These are phyloP conservation scores for Spea hammondii DNA, from an alignment of 2,797 vertebrate genomes.

Conservation along the genomic window DNA sequence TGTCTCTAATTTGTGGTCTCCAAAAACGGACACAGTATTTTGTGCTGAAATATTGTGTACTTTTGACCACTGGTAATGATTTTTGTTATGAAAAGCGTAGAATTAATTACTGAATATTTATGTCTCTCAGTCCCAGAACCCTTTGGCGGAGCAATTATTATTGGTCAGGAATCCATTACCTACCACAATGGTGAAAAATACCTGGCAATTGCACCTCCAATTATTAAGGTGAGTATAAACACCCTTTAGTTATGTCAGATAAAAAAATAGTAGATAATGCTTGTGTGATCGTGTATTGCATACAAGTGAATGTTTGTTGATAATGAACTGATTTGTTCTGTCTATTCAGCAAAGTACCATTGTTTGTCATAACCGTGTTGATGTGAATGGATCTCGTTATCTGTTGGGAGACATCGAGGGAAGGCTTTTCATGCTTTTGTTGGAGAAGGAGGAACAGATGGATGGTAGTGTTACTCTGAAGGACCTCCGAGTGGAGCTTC, in stretches of 20 bases:
- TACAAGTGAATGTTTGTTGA: not conserved
- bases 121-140: slow-evolving; percentile 85
- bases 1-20: too few species aligned
- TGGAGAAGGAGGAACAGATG: slow-evolving; percentile 98
- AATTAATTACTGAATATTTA: not conserved
- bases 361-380: slow-evolving; percentile 96
- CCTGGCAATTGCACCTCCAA: slow-evolving; percentile 93
- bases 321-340: not conserved
- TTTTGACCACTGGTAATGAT: too few species aligned
- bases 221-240: slow-evolving; percentile 87
- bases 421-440: slow-evolving; percentile 92
- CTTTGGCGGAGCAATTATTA: slow-evolving; percentile 96
- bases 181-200: slow-evolving; percentile 99
- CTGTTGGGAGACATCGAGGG: slow-evolving; percentile 98
- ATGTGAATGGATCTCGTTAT: slow-evolving; percentile 94
- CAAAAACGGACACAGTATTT: too few species aligned
- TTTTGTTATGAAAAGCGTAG: too few species aligned
- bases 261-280: too few species aligned
- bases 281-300: too few species aligned
- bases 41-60: too few species aligned
- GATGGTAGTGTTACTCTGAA: slow-evolving; percentile 90
- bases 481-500: slow-evolving; percentile 92
- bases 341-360: slow-evolving; percentile 92
- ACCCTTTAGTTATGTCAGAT: not conserved
- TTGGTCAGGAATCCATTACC: slow-evolving; percentile 97